Evolutionary conservation across 2,113 vertebrate species (phyloP), one percentile per base, ranked within the genome.

Genomic region (Mesocricetus auratus): DNA sequence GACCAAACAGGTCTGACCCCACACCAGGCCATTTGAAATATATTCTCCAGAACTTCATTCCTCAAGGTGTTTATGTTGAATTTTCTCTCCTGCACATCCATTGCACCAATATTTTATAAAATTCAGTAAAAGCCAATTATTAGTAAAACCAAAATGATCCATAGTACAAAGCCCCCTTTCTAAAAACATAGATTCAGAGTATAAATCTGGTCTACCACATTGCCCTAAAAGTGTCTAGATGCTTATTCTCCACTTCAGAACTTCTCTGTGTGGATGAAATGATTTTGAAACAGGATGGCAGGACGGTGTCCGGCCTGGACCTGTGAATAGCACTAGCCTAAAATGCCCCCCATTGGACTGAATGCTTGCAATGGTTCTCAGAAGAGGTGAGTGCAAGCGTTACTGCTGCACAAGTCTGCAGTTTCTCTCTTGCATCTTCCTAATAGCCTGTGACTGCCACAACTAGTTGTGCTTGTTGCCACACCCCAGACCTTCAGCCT

Each of bases 101-200:
- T 9, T 45, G 26, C 36, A 74, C 9, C 45, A 83, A 36, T n/a
- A 87, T 83, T 79, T 83, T 87, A 11, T 75, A 96, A 96, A 92
- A 50, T 42, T 45, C 7, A 83, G 56, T 79, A 79, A 86, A 93
- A 92, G 45, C 8, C 24, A 47, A 36, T 89, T 81, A 62, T 4
- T 78, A 94, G 8, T 62, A 75, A 89, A 71, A 68, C 53, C 5
- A 77, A 93, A 71, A 60, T 86, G 29, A 24, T 60, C 53, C 0
- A 29, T 11, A 92, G 50, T 56, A 66, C 6, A 93, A 88, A 12
- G 3, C 16, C 31, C 2, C 29, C 8, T 73, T 93, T 47, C 26
- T 17, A 5, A 78, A 75, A 77, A 62, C 47, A 11, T 56, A 50
- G 58, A 81, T 53, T 93, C 22, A 91, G 53, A 29, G 4, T 47